Evolutionary conservation across 2,888 invertebrate genomes (phyloP), one percentile per base, ranked within the genome.

Genomic region (Baccha elongata): DNA sequence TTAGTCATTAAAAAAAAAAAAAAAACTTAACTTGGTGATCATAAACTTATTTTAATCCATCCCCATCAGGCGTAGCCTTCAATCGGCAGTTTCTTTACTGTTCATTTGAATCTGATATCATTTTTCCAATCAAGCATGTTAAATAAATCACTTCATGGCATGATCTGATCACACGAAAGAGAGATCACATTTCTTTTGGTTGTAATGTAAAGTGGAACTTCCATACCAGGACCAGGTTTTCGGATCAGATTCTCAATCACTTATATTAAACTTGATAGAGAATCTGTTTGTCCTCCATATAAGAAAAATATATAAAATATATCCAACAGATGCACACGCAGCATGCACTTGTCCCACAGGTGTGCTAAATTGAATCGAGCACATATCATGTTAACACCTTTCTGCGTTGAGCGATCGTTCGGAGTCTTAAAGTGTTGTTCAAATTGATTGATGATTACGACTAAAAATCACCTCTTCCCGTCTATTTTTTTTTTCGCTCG

Each of bases 351-450:
- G 55, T 48, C 55, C 26, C 44, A 29, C 32, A 46, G 53, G 74
- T 50, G 55, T 60, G 71, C 55, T 69, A 68, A 78, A 78, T 73
- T 73, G 62, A 83, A 73, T 78, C 68, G 72, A 48, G 78, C 67
- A 73, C 78, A 78, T 72, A 68, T 83, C 72, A 83, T 83, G 83
- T 83, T 83, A 78, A 78, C 83, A 83, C 83, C 83, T 83, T 37
- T 64, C 42, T 50, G 72, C 78, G 72, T 52, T 83, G 83, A 83
- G 78, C 72, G 78, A 83, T 83, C 83, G 26, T 52, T 58, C 67
- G 68, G 72, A 64, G 72, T 78, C 71, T 53, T 72, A 83, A 76
- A 83, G 76, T 83, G 81, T 76, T 76, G 72, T 83, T 78, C 42
- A 73, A 83, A 83, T 67, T 83, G 83, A 83, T 83, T 62, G 68